Base-by-base conservation (phyloP, 2,888 invertebrate species). In the Platycnemis pennipes region DNA sequence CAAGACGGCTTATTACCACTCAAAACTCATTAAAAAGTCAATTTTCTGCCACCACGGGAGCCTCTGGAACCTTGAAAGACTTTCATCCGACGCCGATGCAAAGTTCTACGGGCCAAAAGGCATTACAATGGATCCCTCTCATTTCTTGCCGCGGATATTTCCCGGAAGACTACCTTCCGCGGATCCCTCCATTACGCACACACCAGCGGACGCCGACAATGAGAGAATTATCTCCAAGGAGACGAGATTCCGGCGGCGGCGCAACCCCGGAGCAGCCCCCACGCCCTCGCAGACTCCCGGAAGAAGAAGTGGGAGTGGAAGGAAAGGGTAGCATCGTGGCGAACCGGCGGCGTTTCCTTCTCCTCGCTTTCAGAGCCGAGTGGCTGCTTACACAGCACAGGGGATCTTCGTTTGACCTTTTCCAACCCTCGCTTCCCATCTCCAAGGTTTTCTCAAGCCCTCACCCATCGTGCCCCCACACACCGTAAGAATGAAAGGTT, bases 51-150 rank as follows among this genome's bases (percentile, higher is more conserved):
- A 87, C 46, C 46, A 87, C 13, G 45, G 46, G 87, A 87, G 46
- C 44, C 8, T 26, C 8, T 7, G 46, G n/a, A 87, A 16, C 87
- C 87, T 45, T 87, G 44, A 87, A 45, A 44, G 87, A 26, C 87
- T 46, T 87, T 46, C 46, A n/a, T n/a, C 87, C 26, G 11, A 37
- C 77, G n/a, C 42, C 87, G 46, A 87, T 87, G 87, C 46, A 87
- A 87, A 87, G 87, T 87, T 87, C 46, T 87, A 87, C 87, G 46
- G 87, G 87, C 46, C 5, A 87, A 87, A 87, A 87, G 44, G 46
- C 87, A 45, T 8, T 26, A 46, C 87, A 87, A 87, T 87, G 46
- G 19, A 37, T 45, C 26, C 87, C 87, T 87, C 45, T 87, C 46
- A 7, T n/a, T 13, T 26, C 44, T 45, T 87, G 45, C 86, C 42